phyloP scores from a whole-genome alignment of 2,797 vertebrate genomes.

The Chrysocyon brachyurus region DNA sequence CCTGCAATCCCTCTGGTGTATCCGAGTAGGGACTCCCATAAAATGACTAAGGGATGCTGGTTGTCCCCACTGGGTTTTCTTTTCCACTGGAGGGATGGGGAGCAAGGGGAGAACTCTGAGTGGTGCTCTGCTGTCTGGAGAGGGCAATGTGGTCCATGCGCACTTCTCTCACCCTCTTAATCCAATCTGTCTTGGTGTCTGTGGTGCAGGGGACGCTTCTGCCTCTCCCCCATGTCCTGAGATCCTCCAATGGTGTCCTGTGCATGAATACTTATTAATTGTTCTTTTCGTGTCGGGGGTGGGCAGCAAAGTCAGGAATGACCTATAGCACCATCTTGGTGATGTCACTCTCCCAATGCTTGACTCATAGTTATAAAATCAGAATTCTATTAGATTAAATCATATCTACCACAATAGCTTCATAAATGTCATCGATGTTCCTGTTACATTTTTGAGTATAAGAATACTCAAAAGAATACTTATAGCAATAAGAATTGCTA shows the following conservation, averaged over 20 bases:
- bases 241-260: background rate
- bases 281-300: background rate
- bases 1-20: background rate
- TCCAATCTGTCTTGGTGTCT: background rate
- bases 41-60: background rate
- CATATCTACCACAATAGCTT: background rate
- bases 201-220: background rate
- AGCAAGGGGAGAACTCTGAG: background rate
- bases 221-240: background rate
- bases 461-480: no score
- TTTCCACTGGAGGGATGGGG: background rate
- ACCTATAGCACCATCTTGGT: background rate
- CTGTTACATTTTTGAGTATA: background rate
- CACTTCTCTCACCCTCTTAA: background rate
- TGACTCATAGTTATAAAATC: background rate
- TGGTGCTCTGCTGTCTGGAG: background rate
- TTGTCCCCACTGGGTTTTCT: background rate
- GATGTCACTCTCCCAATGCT: background rate
- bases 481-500: background rate
- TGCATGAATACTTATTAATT: background rate
- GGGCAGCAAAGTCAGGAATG: background rate
- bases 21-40: background rate
- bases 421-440: background rate
- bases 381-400: slow-evolving; percentile 34
- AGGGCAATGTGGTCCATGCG: background rate